Evolutionary conservation across 2,888 invertebrate species (phyloP).

Genomic region (Agrilus mali): DNA sequence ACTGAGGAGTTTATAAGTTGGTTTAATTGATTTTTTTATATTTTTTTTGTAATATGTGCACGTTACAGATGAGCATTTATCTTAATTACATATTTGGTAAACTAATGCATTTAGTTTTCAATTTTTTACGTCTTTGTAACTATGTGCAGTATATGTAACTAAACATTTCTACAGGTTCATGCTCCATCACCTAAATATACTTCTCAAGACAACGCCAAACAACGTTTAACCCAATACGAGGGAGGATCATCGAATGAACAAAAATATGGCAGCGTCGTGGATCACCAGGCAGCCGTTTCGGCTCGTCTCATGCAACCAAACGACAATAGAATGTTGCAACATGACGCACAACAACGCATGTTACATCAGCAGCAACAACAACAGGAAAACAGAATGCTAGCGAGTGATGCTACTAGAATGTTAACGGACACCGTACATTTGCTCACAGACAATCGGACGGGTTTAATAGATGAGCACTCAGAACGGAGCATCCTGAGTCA

Average conservation of each 20-base stretch:
- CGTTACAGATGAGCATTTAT: too few species aligned
- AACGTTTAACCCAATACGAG: constrained; percentile 20
- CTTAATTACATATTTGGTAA: too few species aligned
- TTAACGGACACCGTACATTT: constrained; percentile 21
- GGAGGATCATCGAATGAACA: constrained; percentile 15
- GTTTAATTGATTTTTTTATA: too few species aligned
- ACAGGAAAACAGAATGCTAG: constrained; percentile 17
- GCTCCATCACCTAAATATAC: constrained; percentile 27
- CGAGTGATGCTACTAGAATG: constrained; percentile 15
- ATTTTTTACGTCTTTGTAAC: too few species aligned
- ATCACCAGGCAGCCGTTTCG: neutral
- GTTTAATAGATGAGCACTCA: neutral
- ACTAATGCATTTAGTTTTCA: too few species aligned
- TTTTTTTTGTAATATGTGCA: too few species aligned
- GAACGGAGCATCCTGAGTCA: constrained; percentile 11
- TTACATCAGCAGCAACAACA: constrained; percentile 15
- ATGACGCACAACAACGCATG: constrained; percentile 23
- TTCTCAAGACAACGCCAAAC: constrained; percentile 19
- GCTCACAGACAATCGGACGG: constrained; percentile 17
- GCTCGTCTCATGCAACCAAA: constrained; percentile 24
- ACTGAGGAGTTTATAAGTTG: too few species aligned
- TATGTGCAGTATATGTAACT: too few species aligned
- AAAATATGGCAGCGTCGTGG: constrained; percentile 12
- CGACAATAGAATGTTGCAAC: constrained; percentile 26
- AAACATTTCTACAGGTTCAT: constrained; percentile 19